phyloP scores from a whole-genome alignment of 2,797 vertebrate genomes.

The Galago senegalensis region DNA sequence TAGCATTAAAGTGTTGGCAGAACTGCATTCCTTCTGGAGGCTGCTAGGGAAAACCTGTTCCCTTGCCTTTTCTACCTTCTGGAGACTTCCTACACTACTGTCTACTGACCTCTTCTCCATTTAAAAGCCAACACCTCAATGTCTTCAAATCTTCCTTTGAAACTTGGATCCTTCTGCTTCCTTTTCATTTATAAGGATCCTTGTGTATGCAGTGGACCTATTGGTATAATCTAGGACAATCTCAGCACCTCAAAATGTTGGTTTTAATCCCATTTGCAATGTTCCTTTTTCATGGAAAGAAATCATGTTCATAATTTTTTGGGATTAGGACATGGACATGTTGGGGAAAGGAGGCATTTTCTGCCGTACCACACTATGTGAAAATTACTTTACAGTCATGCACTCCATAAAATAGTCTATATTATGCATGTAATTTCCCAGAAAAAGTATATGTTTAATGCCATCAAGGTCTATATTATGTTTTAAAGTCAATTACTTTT shows the following conservation, averaged over 20 bases:
- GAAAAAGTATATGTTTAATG: not conserved
- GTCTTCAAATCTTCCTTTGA: not conserved
- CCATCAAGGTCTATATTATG: not conserved
- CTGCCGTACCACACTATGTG: not conserved
- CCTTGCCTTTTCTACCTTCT: not conserved
- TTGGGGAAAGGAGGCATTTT: not conserved
- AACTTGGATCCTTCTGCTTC: not conserved
- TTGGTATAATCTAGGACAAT: too few relatives aligned
- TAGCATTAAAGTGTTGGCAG: not conserved
- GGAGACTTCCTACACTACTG: too few relatives aligned
- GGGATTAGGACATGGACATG: not conserved
- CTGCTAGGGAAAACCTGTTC: too few relatives aligned
- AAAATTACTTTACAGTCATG: not conserved
- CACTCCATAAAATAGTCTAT: not conserved
- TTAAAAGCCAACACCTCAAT: not conserved
- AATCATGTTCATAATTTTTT: not conserved
- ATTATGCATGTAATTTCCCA: not conserved
- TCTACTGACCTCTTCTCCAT: not conserved
- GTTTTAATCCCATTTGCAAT: not conserved
- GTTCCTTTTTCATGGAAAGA: not conserved
- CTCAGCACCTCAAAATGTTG: too few relatives aligned
- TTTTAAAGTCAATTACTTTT: slow-evolving; percentile 30
- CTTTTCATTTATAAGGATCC: not conserved
- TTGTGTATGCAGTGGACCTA: too few relatives aligned
- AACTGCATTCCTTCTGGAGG: too few relatives aligned